A percentile compares a stretch with the other conserved stretches of the same genome.
Evolutionary conservation across 2,113 vertebrate genomes (phyloP).

Genomic region (Catagonus wagneri): DNA sequence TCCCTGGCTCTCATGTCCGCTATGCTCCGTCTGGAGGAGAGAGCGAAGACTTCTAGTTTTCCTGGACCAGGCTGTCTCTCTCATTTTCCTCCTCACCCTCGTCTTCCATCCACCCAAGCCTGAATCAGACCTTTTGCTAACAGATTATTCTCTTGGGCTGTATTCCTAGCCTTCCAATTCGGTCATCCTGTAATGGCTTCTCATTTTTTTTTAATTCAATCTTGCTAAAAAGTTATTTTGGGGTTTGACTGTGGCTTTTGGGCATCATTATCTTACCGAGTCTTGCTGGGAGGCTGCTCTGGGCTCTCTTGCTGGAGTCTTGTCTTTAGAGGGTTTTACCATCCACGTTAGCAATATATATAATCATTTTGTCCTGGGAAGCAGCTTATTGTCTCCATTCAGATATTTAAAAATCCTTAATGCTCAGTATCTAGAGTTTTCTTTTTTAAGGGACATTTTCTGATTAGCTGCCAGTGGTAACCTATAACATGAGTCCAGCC

Average conservation of each 20-base stretch:
- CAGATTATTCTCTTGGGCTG: not conserved
- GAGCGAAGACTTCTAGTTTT: not conserved
- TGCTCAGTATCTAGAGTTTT: not conserved
- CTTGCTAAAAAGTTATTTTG: slow-evolving; percentile 52
- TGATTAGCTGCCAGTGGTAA: not conserved
- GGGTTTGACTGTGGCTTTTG: not conserved
- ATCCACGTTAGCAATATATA: not conserved
- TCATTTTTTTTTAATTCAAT: not conserved
- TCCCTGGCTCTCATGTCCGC: not conserved
- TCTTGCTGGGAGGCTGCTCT: not conserved
- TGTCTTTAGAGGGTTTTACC: slow-evolving; percentile 34
- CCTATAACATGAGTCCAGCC: not conserved
- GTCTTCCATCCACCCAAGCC: no score
- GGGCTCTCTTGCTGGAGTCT: not conserved
- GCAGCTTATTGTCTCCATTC: not conserved
- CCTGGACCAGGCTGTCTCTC: not conserved
- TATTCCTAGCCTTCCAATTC: not conserved
- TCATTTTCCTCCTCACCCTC: not conserved
- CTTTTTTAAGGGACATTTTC: slow-evolving; percentile 20
- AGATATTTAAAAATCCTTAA: slow-evolving; percentile 53
- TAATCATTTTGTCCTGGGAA: not conserved
- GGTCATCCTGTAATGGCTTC: not conserved
- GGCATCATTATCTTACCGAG: not conserved
- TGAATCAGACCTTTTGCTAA: not conserved
- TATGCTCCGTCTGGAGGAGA: not conserved